Percentiles rank a stretch among this genome's conserved stretches.
These are phyloP conservation scores for Onychorhynchus coronatus DNA, from an alignment of 2,113 vertebrate genomes.

Conservation along the genomic window DNA sequence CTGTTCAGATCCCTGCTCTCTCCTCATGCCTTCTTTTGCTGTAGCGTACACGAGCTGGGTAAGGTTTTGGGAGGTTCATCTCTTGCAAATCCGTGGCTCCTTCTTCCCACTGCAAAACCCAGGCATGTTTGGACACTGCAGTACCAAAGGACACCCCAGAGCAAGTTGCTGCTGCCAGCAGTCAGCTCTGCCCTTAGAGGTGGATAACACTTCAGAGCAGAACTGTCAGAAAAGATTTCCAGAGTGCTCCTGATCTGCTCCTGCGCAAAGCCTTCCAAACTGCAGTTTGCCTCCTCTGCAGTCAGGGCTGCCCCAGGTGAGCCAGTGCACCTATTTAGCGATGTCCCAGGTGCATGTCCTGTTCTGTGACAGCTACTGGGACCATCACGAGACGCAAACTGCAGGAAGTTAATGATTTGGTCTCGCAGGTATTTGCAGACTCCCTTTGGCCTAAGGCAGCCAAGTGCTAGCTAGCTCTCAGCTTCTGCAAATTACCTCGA, in stretches of 20 bases:
- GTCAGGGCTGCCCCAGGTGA: neutral
- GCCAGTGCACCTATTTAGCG: rapidly evolving
- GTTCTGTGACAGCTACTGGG: neutral
- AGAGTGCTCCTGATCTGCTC: neutral
- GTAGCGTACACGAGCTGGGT: rapidly evolving
- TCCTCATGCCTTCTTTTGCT: neutral
- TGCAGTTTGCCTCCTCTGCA: neutral
- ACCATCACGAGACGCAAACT: rapidly evolving
- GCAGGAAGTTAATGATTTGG: neutral
- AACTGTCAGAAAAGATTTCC: neutral
- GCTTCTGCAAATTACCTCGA: neutral
- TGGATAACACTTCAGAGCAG: neutral
- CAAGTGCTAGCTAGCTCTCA: neutral
- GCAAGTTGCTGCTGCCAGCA: neutral
- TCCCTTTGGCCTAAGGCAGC: neutral
- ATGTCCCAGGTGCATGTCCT: rapidly evolving
- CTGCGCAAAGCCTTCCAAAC: neutral
- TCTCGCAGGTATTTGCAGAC: neutral
- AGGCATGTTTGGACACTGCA: rapidly evolving
- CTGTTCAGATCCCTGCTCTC: rapidly evolving
- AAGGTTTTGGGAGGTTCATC: neutral
- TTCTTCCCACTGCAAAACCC: rapidly evolving
- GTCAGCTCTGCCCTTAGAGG: neutral
- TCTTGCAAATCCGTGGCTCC: neutral
- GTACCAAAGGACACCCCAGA: neutral